Percentiles rank a stretch among this genome's conserved stretches.
Evolutionary conservation across 2,797 vertebrate species (phyloP).

Genomic region (Muscicapa striata): DNA sequence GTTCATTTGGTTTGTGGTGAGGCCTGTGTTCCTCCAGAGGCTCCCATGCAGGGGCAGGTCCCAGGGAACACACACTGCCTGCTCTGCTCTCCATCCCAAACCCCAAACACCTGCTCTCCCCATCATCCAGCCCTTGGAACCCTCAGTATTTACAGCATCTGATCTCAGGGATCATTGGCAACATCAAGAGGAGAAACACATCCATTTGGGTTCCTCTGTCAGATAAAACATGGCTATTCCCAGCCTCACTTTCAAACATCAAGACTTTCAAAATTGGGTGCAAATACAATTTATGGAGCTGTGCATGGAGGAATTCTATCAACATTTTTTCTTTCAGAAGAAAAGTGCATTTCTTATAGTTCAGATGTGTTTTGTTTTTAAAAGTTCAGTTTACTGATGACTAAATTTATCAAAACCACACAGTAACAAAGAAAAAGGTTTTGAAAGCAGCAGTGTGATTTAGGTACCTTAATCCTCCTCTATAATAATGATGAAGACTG

Average conservation of each 20-base stretch:
- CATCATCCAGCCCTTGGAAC: not conserved
- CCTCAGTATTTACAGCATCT: not conserved
- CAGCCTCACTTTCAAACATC: not conserved
- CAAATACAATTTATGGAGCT: not conserved
- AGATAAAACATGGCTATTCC: not conserved
- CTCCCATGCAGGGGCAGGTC: rapidly evolving
- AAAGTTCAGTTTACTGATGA: not conserved
- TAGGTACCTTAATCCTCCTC: not conserved
- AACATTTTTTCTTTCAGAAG: not conserved
- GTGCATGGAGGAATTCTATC: not conserved
- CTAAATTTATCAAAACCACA: not conserved
- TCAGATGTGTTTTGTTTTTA: not conserved
- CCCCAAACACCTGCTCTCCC: not conserved
- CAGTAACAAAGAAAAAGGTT: not conserved
- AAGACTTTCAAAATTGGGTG: not conserved
- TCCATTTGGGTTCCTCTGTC: not conserved
- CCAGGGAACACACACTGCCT: rapidly evolving
- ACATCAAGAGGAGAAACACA: not conserved
- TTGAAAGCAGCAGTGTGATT: not conserved
- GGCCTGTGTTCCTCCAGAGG: not conserved
- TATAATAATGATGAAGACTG: not conserved
- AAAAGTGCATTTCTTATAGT: not conserved
- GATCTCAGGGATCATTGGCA: not conserved
- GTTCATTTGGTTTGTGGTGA: not conserved
- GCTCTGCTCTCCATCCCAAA: not conserved